Base-by-base conservation (phyloP, 1,140 invertebrate species). In the Hypothenemus hampei region DNA sequence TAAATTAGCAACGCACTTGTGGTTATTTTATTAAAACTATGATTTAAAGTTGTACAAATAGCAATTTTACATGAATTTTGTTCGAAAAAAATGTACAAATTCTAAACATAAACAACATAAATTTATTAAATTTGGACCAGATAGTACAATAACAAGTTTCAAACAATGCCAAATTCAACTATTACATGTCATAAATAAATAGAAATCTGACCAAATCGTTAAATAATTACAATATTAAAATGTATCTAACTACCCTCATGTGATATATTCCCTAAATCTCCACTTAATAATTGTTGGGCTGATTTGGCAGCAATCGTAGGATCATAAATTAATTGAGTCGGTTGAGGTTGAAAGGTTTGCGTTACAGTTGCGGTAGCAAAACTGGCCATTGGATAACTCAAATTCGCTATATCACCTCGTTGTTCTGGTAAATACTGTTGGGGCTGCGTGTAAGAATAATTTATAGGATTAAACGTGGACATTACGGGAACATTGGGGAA, bases 261-360 rank as follows among this genome's bases (percentile, higher is more conserved):
- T 20, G 22, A 3, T 16, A 43, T 11, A n/a, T 43, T 43, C 23
- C 22, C 40, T 11, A 43, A 22, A 18, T 64, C 66, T 19, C 60
- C 63, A 56, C 62, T 64, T 15, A 72, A 55, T 10, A 72, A 59
- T 44, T 69, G 65, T 44, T 70, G 69, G 10, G 70, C 70, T 21
- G 69, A 70, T 55, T 60, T 62, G 4, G 70, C 70, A 6, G 70
- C 70, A 48, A 72, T 65, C 6, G 65, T 62, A 1, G 69, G 70
- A 63, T 72, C 69, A 53, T 64, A 72, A 44, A 70, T 58, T 8
- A 67, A 52, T 29, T 57, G 62, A 31, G 54, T 50, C 3, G 35
- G 59, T 45, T 50, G 59, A n/a, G n/a, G n/a, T n/a, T n/a, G n/a
- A n/a, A n/a, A n/a, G n/a, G n/a, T n/a, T n/a, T n/a, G n/a, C n/a